Evolutionary conservation across 2,888 invertebrate species (phyloP).

Genomic region (Spodoptera picta): DNA sequence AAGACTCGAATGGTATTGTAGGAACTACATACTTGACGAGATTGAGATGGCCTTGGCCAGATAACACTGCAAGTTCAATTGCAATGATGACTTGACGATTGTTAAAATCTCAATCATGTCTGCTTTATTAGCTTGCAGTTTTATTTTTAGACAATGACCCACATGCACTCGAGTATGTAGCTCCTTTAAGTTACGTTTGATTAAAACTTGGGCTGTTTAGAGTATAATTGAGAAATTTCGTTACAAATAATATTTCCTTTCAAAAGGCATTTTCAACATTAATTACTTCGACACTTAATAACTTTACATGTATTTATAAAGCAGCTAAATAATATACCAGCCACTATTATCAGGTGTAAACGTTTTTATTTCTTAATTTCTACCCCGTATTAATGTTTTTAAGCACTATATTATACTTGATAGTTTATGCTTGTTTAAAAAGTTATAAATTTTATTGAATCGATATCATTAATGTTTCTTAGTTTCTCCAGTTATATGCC

Average conservation of each 20-base stretch:
- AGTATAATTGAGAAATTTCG: no score
- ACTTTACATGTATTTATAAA: slow-evolving; percentile 1
- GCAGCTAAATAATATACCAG: slow-evolving; percentile 10
- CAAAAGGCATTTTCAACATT: no score
- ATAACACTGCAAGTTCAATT: slow-evolving; percentile 42
- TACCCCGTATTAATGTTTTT: slow-evolving; percentile 11
- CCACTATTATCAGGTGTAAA: slow-evolving; percentile 34
- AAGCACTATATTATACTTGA: slow-evolving; percentile 27
- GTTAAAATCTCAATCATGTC: slow-evolving; percentile 33
- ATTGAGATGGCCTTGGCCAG: slow-evolving; percentile 41
- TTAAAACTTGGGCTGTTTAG: no score
- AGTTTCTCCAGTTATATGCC: no score
- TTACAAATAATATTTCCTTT: no score
- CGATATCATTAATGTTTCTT: neutral
- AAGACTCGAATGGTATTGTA: slow-evolving; percentile 31
- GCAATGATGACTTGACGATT: slow-evolving; percentile 25
- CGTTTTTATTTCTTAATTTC: slow-evolving; percentile 42
- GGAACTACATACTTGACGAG: slow-evolving; percentile 18
- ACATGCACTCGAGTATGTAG: no score
- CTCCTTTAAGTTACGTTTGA: no score
- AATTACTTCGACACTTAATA: no score
- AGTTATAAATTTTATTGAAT: slow-evolving; percentile 25
- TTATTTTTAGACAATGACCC: neutral
- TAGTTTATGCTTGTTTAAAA: slow-evolving; percentile 37
- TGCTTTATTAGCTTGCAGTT: neutral